phyloP scores from a whole-genome alignment of 2,888 invertebrate genomes.

The Saturnia pavonia region DNA sequence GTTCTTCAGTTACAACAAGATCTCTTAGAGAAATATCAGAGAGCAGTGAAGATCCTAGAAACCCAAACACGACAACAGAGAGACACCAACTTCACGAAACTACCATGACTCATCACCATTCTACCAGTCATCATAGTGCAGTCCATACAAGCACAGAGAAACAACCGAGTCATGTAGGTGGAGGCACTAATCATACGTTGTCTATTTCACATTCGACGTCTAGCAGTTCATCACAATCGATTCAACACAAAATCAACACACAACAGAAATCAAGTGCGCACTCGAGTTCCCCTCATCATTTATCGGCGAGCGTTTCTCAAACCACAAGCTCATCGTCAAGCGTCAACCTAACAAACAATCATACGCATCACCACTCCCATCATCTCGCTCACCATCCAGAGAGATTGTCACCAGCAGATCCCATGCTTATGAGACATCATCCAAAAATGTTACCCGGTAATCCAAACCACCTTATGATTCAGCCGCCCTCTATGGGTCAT shows the following conservation, averaged over 20 bases:
- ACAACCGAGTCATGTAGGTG: slow-evolving; percentile 78
- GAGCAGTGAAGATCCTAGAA: slow-evolving; percentile 72
- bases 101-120: slow-evolving; percentile 85
- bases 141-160: slow-evolving; percentile 85
- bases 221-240: slow-evolving; percentile 85
- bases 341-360: slow-evolving; percentile 80
- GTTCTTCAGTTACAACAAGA: slow-evolving; percentile 87
- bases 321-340: slow-evolving; percentile 78
- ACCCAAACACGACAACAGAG: slow-evolving; percentile 76
- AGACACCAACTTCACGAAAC: slow-evolving; percentile 85
- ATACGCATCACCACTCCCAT: slow-evolving; percentile 86
- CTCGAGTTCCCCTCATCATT: slow-evolving; percentile 77
- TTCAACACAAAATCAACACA: slow-evolving; percentile 83
- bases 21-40: slow-evolving; percentile 83
- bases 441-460: slow-evolving; percentile 80
- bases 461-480: slow-evolving; percentile 84
- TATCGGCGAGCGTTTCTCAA: slow-evolving; percentile 80
- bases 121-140: slow-evolving; percentile 84
- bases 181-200: slow-evolving; percentile 81
- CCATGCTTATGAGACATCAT: slow-evolving; percentile 75
- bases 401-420: slow-evolving; percentile 83
- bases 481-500: slow-evolving; percentile 84
- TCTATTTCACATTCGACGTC: slow-evolving; percentile 86
- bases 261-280: slow-evolving; percentile 74
- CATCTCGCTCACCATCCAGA: slow-evolving; percentile 85